These are phyloP conservation scores for Bovichtus diacanthus DNA, from an alignment of 2,797 vertebrate genomes.

Conservation along the genomic window DNA sequence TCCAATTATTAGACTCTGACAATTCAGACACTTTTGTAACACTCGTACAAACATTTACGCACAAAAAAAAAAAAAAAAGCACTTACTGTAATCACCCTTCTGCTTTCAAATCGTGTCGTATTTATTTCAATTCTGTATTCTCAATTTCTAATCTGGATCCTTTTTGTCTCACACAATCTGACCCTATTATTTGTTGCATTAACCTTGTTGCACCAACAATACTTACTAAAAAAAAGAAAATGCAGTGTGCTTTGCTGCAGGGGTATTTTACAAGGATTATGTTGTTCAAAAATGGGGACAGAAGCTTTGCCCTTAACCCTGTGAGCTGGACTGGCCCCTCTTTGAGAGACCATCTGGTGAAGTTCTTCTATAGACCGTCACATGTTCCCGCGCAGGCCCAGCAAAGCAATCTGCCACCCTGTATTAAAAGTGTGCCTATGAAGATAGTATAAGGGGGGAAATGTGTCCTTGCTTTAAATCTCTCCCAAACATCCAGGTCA, in stretches of 20 bases:
- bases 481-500: slow-evolving; percentile 33
- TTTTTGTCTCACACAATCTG: background rate
- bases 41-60: background rate
- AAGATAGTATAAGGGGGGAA: slow-evolving; percentile 21
- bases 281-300: slow-evolving; percentile 56
- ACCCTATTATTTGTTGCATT: slow-evolving; percentile 31
- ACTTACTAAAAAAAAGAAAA: slow-evolving; percentile 19
- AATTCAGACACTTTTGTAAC: background rate
- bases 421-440: slow-evolving; percentile 54
- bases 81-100: background rate
- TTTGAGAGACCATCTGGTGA: slow-evolving; percentile 82
- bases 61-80: background rate
- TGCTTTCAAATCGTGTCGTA: background rate
- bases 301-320: slow-evolving; percentile 64
- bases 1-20: slow-evolving; percentile 9
- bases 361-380: slow-evolving; percentile 66
- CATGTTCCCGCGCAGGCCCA: slow-evolving; percentile 55
- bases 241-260: slow-evolving; percentile 21
- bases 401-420: slow-evolving; percentile 62
- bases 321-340: slow-evolving; percentile 60
- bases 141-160: background rate
- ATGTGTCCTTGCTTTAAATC: slow-evolving; percentile 46
- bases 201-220: slow-evolving; percentile 45
- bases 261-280: slow-evolving; percentile 73
- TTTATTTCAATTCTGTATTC: background rate